Percentiles rank a stretch among this genome's conserved stretches.
These are phyloP conservation scores for Cydia splendana DNA, from an alignment of 1,140 invertebrate species.

Conservation along the genomic window DNA sequence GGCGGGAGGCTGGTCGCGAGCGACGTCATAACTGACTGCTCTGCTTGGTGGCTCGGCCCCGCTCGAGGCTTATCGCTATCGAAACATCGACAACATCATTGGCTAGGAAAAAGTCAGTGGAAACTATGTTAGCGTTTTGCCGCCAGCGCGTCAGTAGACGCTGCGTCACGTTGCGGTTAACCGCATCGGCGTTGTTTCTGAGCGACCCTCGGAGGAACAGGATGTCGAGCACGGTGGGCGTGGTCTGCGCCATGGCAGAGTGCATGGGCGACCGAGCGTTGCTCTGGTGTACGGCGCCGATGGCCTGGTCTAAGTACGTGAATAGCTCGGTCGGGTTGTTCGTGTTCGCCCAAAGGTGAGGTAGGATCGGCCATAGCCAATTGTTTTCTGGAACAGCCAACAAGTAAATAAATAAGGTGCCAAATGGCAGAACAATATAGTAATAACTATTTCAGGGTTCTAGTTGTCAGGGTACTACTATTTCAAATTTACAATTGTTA, in stretches of 20 bases:
- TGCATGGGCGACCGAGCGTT: constrained; percentile 81
- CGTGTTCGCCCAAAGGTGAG: constrained; percentile 85
- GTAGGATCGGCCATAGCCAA: constrained; percentile 87
- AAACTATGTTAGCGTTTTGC: constrained; percentile 85
- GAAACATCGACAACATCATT: constrained; percentile 87
- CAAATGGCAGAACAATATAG: neutral
- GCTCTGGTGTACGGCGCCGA: constrained; percentile 58
- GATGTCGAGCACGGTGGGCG: constrained; percentile 85
- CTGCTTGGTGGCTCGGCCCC: constrained; percentile 39
- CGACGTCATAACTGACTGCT: constrained; percentile 65
- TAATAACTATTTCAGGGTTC: too few relatives aligned
- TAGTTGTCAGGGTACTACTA: too few relatives aligned
- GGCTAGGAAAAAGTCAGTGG: constrained; percentile 89
- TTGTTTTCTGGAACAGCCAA: constrained; percentile 79
- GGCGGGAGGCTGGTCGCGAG: constrained; percentile 42
- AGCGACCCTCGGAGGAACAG: constrained; percentile 84
- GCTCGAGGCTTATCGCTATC: constrained; percentile 81
- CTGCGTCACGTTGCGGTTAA: constrained; percentile 85
- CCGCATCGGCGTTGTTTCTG: constrained; percentile 84
- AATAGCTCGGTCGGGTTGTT: constrained; percentile 79
- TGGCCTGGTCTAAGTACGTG: constrained; percentile 80
- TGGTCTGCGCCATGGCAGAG: constrained; percentile 91
- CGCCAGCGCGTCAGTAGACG: constrained; percentile 84
- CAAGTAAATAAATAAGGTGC: constrained; percentile 6
- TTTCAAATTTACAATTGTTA: too few relatives aligned